Base-by-base conservation (phyloP, 2,797 vertebrate species). In the Hippocampus kuda region DNA sequence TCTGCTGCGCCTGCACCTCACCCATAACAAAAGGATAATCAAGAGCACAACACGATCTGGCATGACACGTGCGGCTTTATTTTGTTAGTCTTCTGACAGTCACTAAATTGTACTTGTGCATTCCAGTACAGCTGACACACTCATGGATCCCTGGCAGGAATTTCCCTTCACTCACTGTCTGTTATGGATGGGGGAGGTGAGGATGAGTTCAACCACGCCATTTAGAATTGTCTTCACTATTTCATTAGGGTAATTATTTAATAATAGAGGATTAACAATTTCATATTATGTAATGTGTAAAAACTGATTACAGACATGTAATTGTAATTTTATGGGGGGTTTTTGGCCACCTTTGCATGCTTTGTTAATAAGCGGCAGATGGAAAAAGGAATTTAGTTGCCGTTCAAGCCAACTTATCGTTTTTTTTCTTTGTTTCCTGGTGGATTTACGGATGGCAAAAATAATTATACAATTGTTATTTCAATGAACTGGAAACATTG, bases 51-150 rank as follows among this genome's bases (percentile, higher is more conserved):
- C 42, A 65, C 16, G 15, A 65, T 44, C 44, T 65, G 63, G 44
- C 24, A 48, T 15, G 63, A 49, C 44, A 18, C n/a, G 42, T 42
- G n/a, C 16, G 3, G 15, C 49, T 48, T 65, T 48, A 30, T 65
- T 46, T 65, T 48, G 24, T 41, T 49, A 24, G 63, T 65, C 44
- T 48, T 65, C 18, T 77, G 80, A 74, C 72, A 72, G 69, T 79
- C 66, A 20, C 71, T 78, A 67, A 71, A 84, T 82, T 79, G 75
- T 59, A 68, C 64, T 71, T 62, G 59, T 70, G 77, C 84, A 87
- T 89, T 89, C 87, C 85, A 83, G 81, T 71, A 81, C 84, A 82
- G 79, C 85, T 79, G 79, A 87, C 79, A 81, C 75, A 77, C 79
- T 79, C 72, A 68, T 72, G 66, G 74, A 82, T 81, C 83, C 70